These are phyloP conservation scores for Pissodes strobi DNA, from an alignment of 1,140 invertebrate species.

Conservation along the genomic window DNA sequence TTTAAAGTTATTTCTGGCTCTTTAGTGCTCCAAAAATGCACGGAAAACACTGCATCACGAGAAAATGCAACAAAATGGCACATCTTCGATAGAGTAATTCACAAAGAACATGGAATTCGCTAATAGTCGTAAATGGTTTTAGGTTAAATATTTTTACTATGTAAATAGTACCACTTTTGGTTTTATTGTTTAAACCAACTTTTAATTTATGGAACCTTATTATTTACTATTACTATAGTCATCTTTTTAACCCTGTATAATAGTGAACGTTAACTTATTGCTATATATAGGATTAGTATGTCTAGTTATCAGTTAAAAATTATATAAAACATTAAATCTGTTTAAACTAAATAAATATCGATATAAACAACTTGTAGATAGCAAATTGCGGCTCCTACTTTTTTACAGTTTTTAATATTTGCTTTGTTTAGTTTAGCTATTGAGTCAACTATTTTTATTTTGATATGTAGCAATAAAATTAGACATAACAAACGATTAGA, in stretches of 20 bases:
- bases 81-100: too few relatives aligned
- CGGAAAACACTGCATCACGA: too few relatives aligned
- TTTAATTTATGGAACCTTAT: not conserved
- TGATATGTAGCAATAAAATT: too few relatives aligned
- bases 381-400: too few relatives aligned
- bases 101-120: not conserved
- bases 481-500: too few relatives aligned
- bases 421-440: too few relatives aligned
- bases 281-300: slow-evolving; percentile 5
- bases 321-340: not conserved
- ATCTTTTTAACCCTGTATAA: slow-evolving; percentile 10
- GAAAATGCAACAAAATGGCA: too few relatives aligned
- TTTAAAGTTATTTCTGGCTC: too few relatives aligned
- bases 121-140: not conserved
- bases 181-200: slow-evolving; percentile 11
- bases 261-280: slow-evolving; percentile 14
- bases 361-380: too few relatives aligned
- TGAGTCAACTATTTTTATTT: too few relatives aligned
- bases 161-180: slow-evolving; percentile 8
- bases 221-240: slow-evolving; percentile 2
- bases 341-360: not conserved
- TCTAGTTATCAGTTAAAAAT: slow-evolving; percentile 4
- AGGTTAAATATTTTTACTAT: slow-evolving; percentile 12
- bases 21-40: too few relatives aligned
- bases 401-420: too few relatives aligned